Evolutionary conservation across 30 jellyfish, hydroid and myxozoan genomes (phyloP).

Genomic region (Morbakka virulenta): DNA sequence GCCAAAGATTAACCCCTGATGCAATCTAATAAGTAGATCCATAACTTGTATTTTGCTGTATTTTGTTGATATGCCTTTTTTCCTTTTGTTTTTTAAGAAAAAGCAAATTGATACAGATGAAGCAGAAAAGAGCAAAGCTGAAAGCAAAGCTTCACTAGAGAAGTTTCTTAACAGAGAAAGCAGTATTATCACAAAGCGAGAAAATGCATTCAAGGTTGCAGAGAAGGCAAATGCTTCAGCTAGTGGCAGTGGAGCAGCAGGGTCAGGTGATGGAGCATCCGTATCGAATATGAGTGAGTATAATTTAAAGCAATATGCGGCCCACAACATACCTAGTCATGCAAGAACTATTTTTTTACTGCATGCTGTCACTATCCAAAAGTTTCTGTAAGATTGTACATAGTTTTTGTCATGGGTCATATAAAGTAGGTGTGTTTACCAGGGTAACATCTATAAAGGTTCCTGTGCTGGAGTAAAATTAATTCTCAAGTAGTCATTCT

Average conservation of each 20-base stretch:
- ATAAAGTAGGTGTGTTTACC: no score
- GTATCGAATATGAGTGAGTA: slow-evolving; percentile 30
- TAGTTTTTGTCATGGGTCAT: no score
- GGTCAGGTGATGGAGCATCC: not conserved
- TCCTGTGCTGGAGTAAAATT: no score
- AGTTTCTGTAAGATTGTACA: no score
- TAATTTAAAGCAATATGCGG: not conserved
- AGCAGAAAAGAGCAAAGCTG: slow-evolving; percentile 46
- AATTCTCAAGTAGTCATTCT: no score
- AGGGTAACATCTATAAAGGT: no score
- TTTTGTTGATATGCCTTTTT: not conserved
- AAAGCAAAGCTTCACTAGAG: no score
- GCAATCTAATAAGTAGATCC: no score
- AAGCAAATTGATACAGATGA: slow-evolving; percentile 45
- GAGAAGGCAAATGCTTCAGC: not conserved
- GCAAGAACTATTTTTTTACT: no score
- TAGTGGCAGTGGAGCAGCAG: slow-evolving; percentile 4
- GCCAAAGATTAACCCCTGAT: no score
- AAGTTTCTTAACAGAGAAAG: slow-evolving; percentile 61
- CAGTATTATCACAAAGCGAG: slow-evolving; percentile 68
- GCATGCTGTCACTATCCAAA: no score
- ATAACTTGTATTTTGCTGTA: not conserved
- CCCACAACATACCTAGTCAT: no score
- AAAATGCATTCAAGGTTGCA: slow-evolving; percentile 28
- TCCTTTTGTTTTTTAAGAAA: slow-evolving; percentile 24